Percentiles rank a stretch among this genome's conserved stretches.
Evolutionary conservation across 2,888 invertebrate genomes (phyloP).

Genomic region (Heliconius ethilla): DNA sequence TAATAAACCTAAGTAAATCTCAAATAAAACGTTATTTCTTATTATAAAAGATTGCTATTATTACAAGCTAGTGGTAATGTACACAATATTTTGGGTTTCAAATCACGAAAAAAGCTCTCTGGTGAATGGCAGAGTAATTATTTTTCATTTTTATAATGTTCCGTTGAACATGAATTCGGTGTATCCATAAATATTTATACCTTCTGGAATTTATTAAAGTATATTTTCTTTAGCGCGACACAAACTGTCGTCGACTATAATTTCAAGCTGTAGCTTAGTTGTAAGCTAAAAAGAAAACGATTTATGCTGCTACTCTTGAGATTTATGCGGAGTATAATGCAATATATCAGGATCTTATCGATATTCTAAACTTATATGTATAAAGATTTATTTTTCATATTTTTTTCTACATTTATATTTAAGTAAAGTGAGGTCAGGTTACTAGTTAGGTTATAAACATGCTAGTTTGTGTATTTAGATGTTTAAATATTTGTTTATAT

Average conservation of each 20-base stretch:
- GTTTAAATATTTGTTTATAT: neutral
- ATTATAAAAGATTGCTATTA: slow-evolving; percentile 10
- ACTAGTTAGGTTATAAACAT: neutral
- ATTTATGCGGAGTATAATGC: slow-evolving; percentile 23
- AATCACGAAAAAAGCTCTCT: slow-evolving; percentile 2
- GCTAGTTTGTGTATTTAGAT: neutral
- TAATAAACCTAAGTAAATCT: neutral
- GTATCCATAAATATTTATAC: neutral
- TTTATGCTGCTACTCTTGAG: slow-evolving; percentile 1
- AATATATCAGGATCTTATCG: slow-evolving; percentile 19
- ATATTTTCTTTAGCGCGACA: slow-evolving; percentile 11
- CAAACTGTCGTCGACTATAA: slow-evolving; percentile 13
- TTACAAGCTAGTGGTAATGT: neutral
- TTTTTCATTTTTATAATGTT: slow-evolving; percentile 20
- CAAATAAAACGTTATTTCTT: neutral
- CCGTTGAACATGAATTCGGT: slow-evolving; percentile 8
- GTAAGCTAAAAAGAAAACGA: slow-evolving; percentile 20
- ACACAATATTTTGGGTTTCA: slow-evolving; percentile 2
- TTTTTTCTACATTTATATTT: neutral
- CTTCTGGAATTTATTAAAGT: neutral
- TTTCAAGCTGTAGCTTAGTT: slow-evolving; percentile 11
- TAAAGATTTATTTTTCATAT: neutral
- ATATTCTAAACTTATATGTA: slow-evolving; percentile 16
- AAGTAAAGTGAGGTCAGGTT: neutral
- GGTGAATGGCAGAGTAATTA: neutral